phyloP scores from a whole-genome alignment of 2,797 vertebrate genomes.

The Tachyglossus aculeatus region DNA sequence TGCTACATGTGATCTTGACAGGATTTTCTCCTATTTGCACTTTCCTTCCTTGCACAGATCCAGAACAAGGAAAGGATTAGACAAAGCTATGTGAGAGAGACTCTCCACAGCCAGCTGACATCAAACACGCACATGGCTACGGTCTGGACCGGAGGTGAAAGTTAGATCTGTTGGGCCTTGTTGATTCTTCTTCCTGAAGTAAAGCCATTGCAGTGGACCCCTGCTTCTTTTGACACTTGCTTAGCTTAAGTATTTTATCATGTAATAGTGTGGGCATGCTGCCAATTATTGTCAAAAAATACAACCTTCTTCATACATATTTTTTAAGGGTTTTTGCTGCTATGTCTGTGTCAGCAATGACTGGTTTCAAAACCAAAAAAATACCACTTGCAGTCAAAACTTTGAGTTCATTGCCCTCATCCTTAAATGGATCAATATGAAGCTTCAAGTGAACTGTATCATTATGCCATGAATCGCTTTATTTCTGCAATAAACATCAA shows the following conservation, averaged over 20 bases:
- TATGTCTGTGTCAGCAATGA: no score
- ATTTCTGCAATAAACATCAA: no score
- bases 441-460: no score
- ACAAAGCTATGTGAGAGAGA: not conserved
- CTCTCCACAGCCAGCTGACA: not conserved
- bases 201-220: not conserved
- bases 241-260: not conserved
- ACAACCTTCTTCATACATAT: no score
- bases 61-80: not conserved
- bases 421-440: no score
- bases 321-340: no score
- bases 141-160: not conserved
- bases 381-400: no score
- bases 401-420: no score
- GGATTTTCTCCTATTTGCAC: not conserved
- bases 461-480: no score
- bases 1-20: constrained; percentile 8
- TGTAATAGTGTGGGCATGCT: not conserved
- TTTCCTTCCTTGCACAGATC: not conserved
- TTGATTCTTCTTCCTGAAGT: not conserved
- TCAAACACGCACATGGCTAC: not conserved
- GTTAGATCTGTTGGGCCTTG: not conserved
- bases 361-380: no score
- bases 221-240: not conserved
- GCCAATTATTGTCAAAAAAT: no score